Conservation (phyloP, 1,140 invertebrate species). For the Subanguina moxae region DNA sequence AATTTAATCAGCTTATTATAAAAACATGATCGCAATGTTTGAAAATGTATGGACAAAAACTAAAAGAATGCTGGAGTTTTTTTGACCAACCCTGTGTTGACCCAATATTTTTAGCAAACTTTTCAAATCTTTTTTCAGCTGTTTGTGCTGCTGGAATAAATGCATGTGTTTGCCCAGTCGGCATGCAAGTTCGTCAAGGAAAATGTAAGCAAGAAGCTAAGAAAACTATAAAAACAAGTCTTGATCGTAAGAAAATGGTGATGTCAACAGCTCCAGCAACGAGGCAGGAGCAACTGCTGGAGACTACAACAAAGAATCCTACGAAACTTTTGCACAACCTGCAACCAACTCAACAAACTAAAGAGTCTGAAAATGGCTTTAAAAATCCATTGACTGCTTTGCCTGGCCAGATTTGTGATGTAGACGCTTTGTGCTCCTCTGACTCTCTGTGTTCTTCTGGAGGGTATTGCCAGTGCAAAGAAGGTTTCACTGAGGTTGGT, state of each 20-base stretch:
- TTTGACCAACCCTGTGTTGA: no score
- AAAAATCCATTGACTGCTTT: constrained; percentile 4
- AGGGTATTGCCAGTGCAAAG: not conserved
- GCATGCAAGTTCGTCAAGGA: constrained; percentile 11
- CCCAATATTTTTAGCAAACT: no score
- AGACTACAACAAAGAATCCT: no score
- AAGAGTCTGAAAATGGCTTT: not conserved
- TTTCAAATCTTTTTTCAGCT: not conserved
- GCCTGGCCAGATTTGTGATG: constrained; percentile 29
- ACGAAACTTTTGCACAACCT: no score
- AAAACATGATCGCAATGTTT: no score
- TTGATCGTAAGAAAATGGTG: not conserved
- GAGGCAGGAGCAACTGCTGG: no score
- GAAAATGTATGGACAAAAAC: no score
- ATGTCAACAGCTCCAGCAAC: no score
- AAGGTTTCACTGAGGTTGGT: not conserved
- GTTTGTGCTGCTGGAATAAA: constrained; percentile 32
- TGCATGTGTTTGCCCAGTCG: constrained; percentile 44
- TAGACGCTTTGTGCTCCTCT: constrained; percentile 13
- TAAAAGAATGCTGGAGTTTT: no score
- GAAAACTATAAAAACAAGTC: constrained; percentile 11
- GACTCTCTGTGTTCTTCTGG: constrained; percentile 34
- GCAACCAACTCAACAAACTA: no score
- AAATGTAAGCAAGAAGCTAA: constrained; percentile 27
- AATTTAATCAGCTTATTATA: no score